Evolutionary conservation across 2,797 vertebrate species (phyloP).

Genomic region (Sebastes miniatus): DNA sequence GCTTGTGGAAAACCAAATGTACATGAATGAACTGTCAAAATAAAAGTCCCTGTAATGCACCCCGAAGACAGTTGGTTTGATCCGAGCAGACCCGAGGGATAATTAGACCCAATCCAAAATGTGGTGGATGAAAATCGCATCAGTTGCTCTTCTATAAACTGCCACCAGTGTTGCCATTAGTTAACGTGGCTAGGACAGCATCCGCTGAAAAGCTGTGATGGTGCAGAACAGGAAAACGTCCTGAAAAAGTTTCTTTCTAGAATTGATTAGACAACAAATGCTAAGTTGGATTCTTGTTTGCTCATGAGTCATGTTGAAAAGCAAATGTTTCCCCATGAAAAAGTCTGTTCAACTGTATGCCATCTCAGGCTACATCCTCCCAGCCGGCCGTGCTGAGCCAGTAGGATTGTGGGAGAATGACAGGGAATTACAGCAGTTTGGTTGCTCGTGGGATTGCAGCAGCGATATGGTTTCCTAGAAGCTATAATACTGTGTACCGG

Average conservation of each 20-base stretch:
- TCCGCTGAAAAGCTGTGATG: not conserved
- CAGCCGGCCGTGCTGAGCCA: conserved; percentile 14
- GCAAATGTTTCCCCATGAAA: not conserved
- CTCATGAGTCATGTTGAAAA: conserved; percentile 2
- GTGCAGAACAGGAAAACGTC: not conserved
- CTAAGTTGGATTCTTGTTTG: not conserved
- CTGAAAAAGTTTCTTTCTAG: not conserved
- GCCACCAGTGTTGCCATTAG: not conserved
- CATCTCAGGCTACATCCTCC: conserved; percentile 8
- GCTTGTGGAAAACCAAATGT: not conserved
- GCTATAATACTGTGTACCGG: conserved; percentile 4
- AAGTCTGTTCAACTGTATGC: not conserved
- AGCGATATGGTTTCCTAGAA: conserved; percentile 37
- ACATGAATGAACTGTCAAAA: not conserved
- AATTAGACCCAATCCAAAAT: not conserved
- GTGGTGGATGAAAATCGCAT: not conserved
- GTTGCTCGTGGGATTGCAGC: conserved; percentile 40
- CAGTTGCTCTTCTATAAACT: not conserved
- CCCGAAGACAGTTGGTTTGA: not conserved
- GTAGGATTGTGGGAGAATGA: conserved; percentile 40
- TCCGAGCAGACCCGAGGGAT: not conserved
- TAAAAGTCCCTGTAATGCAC: not conserved
- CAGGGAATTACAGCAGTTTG: conserved; percentile 34
- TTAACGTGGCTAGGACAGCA: not conserved
- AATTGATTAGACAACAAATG: not conserved